Base-by-base conservation (phyloP, 2,888 invertebrate species). In the Sesia apiformis region DNA sequence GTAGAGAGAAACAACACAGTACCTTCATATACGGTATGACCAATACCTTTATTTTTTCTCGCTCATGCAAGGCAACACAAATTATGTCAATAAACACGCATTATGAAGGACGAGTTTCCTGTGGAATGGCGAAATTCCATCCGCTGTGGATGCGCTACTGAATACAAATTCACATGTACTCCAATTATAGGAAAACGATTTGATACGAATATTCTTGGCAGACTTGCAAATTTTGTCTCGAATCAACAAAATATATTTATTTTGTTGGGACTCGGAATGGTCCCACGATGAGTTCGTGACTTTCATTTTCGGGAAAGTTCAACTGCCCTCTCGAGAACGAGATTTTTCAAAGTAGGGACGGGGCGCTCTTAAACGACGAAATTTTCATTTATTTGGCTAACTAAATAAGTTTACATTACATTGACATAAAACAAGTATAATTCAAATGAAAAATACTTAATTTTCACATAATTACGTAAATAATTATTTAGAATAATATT, bases 181-280 rank as follows among this genome's bases (percentile, higher is more conserved):
- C 88, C 88, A 89, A 89, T 89, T 89, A 89, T 88, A 88, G 88
- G 88, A 89, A 89, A 89, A 89, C 88, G 88, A 89, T 89, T 88
- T 88, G 84, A 80, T 87, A 86, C 81, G 83, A 87, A 89, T 88
- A 87, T 88, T 87, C 87, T 88, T 88, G 88, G 88, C 88, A 87
- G 85, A 89, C 86, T 89, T 89, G 88, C 88, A 89, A 88, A 88
- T 88, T 85, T 84, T 74, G 76, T 71, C 80, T 81, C 72, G 82
- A 87, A 87, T 88, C 88, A 84, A 82, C 87, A 74, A 85, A 85
- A 87, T 83, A 86, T 85, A 87, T 86, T 87, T 88, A 88, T 88
- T 87, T 89, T 82, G 84, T 83, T 83, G 74, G 70, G 74, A 80
- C 76, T 77, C 68, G 62, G 73, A 76, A 81, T 74, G 76, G 78